A percentile compares a stretch with the other conserved stretches of the same genome.
phyloP scores from a whole-genome alignment of 2,797 vertebrate genomes.

The Gephyroberyx darwinii region DNA sequence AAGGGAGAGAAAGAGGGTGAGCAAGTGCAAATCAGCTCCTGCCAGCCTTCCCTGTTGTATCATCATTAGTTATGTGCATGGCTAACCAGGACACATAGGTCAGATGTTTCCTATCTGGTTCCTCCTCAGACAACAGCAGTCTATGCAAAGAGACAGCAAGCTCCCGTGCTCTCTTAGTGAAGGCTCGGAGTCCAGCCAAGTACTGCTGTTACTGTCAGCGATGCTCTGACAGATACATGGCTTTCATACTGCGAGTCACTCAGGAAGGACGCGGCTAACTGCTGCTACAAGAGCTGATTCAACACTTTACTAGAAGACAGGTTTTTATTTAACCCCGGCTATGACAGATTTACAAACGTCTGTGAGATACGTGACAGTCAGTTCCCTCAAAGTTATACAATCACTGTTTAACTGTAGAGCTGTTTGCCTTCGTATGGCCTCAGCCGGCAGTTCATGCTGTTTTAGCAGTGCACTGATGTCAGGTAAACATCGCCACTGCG shows the following conservation, averaged over 20 bases:
- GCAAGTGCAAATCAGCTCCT: slow-evolving; percentile 22
- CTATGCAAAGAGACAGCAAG: slow-evolving; percentile 38
- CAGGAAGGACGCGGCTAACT: slow-evolving; percentile 39
- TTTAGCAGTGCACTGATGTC: slow-evolving; percentile 51
- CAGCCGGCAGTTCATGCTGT: slow-evolving; percentile 38
- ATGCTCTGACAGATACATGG: slow-evolving; percentile 57
- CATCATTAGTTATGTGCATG: slow-evolving; percentile 31
- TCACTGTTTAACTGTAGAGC: slow-evolving; percentile 26
- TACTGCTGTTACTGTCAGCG: slow-evolving; percentile 57
- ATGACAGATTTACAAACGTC: slow-evolving; percentile 67
- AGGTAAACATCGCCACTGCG: slow-evolving; percentile 30
- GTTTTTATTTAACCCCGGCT: slow-evolving; percentile 44
- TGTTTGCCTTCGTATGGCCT: slow-evolving; percentile 34
- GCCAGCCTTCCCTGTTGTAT: slow-evolving; percentile 26
- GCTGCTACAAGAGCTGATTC: slow-evolving; percentile 65
- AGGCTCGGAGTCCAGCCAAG: slow-evolving; percentile 49
- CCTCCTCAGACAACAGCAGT: slow-evolving; percentile 24
- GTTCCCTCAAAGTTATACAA: slow-evolving; percentile 30
- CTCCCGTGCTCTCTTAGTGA: slow-evolving; percentile 30
- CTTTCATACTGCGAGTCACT: slow-evolving; percentile 43
- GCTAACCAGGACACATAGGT: slow-evolving; percentile 48
- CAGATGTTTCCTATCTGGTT: slow-evolving; percentile 45
- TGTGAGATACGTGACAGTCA: slow-evolving; percentile 59
- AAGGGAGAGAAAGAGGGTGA: background rate
- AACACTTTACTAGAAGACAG: slow-evolving; percentile 53